These are phyloP conservation scores for Conger conger DNA, from an alignment of 2,113 vertebrate genomes.

Conservation along the genomic window DNA sequence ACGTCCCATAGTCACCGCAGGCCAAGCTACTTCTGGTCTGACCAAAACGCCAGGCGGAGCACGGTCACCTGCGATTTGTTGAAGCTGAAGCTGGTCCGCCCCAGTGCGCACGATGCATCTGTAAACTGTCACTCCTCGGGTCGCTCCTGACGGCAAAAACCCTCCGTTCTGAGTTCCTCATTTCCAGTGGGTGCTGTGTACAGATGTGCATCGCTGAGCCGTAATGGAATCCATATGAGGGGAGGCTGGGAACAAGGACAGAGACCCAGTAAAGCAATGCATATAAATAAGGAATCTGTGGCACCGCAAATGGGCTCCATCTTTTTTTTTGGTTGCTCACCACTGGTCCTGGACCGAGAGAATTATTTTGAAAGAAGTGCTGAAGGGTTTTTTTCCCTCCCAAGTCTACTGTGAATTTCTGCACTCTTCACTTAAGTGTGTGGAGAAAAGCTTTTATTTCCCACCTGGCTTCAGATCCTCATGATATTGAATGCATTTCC, in stretches of 20 bases:
- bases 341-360: conserved; percentile 17
- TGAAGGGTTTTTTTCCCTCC: not conserved
- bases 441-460: not conserved
- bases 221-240: conserved; percentile 43
- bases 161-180: conserved; percentile 15
- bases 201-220: conserved; percentile 33
- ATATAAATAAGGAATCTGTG: conserved; percentile 52
- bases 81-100: not conserved
- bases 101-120: not conserved
- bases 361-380: not conserved
- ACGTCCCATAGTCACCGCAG: not conserved
- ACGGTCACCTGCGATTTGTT: not conserved
- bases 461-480: not conserved
- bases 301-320: conserved; percentile 24
- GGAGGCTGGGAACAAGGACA: conserved; percentile 30
- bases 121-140: not conserved
- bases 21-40: too few relatives aligned
- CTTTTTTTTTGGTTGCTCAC: conserved; percentile 11
- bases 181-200: conserved; percentile 33
- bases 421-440: not conserved
- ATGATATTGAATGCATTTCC: not conserved
- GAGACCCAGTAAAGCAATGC: conserved; percentile 48
- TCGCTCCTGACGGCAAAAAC: not conserved
- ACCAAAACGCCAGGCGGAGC: not conserved
- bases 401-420: not conserved